These are phyloP conservation scores for Crotalus horridus DNA, from an alignment of 2,113 vertebrate genomes.

Conservation along the genomic window DNA sequence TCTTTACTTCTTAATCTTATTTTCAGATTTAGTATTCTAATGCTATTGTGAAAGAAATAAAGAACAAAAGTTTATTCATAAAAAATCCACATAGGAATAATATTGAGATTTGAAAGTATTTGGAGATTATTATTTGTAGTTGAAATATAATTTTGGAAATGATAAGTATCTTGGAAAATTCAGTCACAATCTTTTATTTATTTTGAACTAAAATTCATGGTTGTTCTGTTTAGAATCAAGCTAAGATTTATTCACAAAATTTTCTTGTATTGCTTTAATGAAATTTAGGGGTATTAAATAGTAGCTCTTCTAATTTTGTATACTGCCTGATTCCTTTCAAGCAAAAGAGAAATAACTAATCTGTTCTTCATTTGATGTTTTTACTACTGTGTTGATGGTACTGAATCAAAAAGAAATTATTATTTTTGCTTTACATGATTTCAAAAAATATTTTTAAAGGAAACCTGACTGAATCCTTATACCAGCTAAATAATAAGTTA, in stretches of 20 bases:
- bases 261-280: conserved; percentile 10
- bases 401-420: not conserved
- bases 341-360: conserved; percentile 3
- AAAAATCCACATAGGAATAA: not conserved
- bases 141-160: not conserved
- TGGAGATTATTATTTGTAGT: not conserved
- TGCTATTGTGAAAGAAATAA: conserved; percentile 14
- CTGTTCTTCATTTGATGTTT: not conserved
- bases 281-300: not conserved
- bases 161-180: not conserved
- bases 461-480: not conserved
- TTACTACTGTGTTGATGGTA: not conserved
- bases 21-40: conserved; percentile 5
- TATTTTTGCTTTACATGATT: not conserved
- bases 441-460: not conserved
- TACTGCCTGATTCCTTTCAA: not conserved
- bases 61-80: not conserved
- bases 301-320: not conserved
- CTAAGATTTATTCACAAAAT: conserved; percentile 3
- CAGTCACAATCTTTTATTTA: conserved; percentile 25
- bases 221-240: not conserved
- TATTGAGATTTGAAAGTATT: conserved; percentile 29
- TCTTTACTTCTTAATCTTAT: conserved; percentile 5
- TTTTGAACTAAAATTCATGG: not conserved
- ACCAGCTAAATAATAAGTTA: not conserved